Evolutionary conservation across 1,140 invertebrate genomes (phyloP).

Genomic region (Venturia canescens): DNA sequence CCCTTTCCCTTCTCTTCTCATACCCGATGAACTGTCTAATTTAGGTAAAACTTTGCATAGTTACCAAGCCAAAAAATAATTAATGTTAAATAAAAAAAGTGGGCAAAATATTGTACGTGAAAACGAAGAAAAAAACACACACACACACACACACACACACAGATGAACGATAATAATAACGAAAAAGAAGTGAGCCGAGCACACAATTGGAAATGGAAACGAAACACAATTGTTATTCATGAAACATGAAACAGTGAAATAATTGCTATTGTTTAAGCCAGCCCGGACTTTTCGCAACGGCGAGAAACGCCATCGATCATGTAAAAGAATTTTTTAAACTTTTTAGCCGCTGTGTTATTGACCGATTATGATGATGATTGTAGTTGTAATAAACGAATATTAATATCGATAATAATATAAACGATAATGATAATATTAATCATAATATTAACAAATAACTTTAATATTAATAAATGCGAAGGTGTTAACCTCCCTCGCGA

Average conservation of each 20-base stretch:
- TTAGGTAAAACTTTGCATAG: conserved; percentile 64
- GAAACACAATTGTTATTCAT: too few relatives aligned
- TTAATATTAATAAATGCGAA: too few relatives aligned
- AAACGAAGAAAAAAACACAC: not conserved
- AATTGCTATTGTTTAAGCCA: too few relatives aligned
- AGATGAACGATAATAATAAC: too few relatives aligned
- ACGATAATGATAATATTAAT: conserved; percentile 48
- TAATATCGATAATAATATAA: conserved; percentile 46
- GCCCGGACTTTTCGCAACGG: not conserved
- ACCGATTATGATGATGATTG: too few relatives aligned
- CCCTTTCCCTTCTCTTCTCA: too few relatives aligned
- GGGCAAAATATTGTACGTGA: conserved; percentile 40
- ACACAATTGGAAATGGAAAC: too few relatives aligned
- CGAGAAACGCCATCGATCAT: conserved; percentile 46
- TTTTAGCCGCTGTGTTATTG: conserved; percentile 51
- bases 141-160: too few relatives aligned
- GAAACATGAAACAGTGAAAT: too few relatives aligned
- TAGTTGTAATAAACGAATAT: too few relatives aligned
- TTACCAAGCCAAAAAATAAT: conserved; percentile 72
- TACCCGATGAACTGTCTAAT: conserved; percentile 61
- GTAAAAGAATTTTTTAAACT: conserved; percentile 48
- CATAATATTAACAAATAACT: too few relatives aligned
- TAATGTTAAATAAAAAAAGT: conserved; percentile 57
- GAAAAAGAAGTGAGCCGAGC: not conserved
- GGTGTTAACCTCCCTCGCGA: too few relatives aligned